These are phyloP conservation scores for Periphyllus acericola DNA, from an alignment of 2,888 invertebrate genomes.

Conservation along the genomic window DNA sequence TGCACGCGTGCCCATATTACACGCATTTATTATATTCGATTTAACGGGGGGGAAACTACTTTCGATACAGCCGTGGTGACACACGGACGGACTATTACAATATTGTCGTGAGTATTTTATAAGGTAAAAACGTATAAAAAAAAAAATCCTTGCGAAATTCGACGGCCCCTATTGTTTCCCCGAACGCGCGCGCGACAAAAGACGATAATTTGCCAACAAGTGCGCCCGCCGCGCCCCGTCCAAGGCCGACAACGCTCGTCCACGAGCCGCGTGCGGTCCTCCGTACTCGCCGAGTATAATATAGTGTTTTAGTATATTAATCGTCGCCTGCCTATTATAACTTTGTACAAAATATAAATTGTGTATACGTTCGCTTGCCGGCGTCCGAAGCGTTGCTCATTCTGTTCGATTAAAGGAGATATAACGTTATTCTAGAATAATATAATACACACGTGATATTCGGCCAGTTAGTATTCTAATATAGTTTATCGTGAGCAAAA, in stretches of 20 bases:
- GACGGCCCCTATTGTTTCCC: constrained; percentile 25
- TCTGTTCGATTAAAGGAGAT: too few species aligned
- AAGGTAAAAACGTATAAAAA: background rate
- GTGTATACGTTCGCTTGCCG: background rate
- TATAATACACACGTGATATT: too few species aligned
- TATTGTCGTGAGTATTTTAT: background rate
- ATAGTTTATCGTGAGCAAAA: too few species aligned
- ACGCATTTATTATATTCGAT: background rate
- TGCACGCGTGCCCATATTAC: constrained; percentile 3
- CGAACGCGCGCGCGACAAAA: constrained; percentile 4
- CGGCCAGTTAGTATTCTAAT: too few species aligned
- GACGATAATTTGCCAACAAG: constrained; percentile 39
- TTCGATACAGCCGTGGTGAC: background rate
- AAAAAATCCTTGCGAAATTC: constrained; percentile 3
- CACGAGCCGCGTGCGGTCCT: background rate
- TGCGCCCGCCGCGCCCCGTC: background rate
- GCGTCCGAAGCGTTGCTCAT: background rate
- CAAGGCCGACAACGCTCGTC: constrained; percentile 18
- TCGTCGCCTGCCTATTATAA: background rate
- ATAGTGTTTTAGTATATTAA: background rate
- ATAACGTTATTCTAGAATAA: too few species aligned
- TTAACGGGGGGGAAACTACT: background rate
- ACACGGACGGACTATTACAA: background rate
- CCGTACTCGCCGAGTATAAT: background rate
- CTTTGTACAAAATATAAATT: too few species aligned